These are phyloP conservation scores for Stigmatopora argus DNA, from an alignment of 2,113 vertebrate genomes.

Conservation along the genomic window DNA sequence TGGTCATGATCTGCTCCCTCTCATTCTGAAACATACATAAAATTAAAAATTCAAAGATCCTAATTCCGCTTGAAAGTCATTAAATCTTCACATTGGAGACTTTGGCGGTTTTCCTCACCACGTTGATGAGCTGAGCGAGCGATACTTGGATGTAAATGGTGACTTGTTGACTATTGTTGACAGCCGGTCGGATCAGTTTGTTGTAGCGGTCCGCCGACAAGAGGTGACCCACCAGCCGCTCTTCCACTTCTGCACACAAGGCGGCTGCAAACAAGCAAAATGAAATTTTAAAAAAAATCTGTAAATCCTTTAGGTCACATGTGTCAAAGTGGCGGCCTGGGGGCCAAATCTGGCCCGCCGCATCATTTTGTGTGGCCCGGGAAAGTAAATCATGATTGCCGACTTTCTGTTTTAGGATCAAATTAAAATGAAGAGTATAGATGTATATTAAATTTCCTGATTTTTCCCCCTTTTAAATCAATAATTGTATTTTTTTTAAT, in stretches of 20 bases:
- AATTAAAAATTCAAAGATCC: slow-evolving; percentile 1
- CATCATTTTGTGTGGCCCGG: too few species aligned
- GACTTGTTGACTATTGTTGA: slow-evolving; percentile 76
- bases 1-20: slow-evolving; percentile 78
- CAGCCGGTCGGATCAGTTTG: slow-evolving; percentile 74
- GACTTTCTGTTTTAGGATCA: too few species aligned
- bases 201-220: slow-evolving; percentile 73
- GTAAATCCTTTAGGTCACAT: not conserved
- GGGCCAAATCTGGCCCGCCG: too few species aligned
- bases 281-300: not conserved
- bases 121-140: slow-evolving; percentile 75
- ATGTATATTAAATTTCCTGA: too few species aligned
- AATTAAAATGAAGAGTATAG: too few species aligned
- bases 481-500: too few species aligned
- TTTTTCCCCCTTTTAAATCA: too few species aligned
- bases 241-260: slow-evolving; percentile 68
- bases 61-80: not conserved
- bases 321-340: too few species aligned
- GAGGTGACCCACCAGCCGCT: slow-evolving; percentile 68
- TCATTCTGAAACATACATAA: slow-evolving; percentile 69
- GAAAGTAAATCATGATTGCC: too few species aligned
- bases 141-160: slow-evolving; percentile 75
- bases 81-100: not conserved
- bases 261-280: slow-evolving; percentile 46
- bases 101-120: slow-evolving; percentile 57